phyloP scores from a whole-genome alignment of 2,888 invertebrate genomes.

The Tenthredo scrophulariae region DNA sequence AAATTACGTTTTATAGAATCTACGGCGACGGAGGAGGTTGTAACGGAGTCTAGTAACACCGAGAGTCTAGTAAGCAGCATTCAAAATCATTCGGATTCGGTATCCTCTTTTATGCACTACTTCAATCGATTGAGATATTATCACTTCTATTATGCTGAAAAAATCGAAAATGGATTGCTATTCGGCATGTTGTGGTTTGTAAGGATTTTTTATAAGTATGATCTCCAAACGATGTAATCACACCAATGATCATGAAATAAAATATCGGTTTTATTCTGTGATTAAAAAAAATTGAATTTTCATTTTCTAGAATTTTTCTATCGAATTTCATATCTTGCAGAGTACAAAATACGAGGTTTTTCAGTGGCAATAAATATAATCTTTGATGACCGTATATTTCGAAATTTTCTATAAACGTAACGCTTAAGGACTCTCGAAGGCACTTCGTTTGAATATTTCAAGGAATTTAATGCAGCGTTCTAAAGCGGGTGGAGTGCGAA shows the following conservation, averaged over 20 bases:
- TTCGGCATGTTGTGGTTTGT: constrained; percentile 54
- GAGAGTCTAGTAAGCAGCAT: constrained; percentile 49
- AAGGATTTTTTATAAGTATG: neutral
- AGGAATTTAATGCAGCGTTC: constrained; percentile 28
- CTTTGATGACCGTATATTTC: neutral
- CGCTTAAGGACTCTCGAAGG: neutral
- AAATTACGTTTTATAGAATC: neutral
- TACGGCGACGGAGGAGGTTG: constrained; percentile 38
- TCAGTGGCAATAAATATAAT: neutral
- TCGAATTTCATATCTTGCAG: neutral
- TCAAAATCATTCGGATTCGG: constrained; percentile 48
- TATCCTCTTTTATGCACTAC: constrained; percentile 57
- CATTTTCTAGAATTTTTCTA: neutral
- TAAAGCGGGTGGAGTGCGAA: constrained; percentile 2
- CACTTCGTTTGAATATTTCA: constrained; percentile 40
- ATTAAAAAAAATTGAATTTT: neutral
- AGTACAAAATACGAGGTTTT: neutral
- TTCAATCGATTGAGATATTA: constrained; percentile 67
- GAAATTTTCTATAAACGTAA: neutral
- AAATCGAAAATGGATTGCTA: constrained; percentile 61
- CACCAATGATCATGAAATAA: neutral
- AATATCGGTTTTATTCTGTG: neutral
- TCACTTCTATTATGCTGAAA: constrained; percentile 63
- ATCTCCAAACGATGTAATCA: neutral
- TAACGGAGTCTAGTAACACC: neutral